Conservation (phyloP, 1,140 invertebrate species). For the Drosophila funebris region DNA sequence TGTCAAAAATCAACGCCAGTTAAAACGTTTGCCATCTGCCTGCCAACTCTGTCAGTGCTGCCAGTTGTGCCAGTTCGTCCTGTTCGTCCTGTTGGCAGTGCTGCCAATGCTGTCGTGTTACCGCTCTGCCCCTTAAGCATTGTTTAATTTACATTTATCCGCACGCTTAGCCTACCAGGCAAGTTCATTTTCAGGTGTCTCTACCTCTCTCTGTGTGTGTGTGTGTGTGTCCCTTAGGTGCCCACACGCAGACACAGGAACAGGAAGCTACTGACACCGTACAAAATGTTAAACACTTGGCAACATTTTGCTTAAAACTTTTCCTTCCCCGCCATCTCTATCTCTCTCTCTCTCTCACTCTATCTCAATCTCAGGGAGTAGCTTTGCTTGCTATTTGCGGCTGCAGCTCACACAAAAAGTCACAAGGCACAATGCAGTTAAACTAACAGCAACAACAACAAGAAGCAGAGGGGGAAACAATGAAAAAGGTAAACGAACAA, state of each 20-base stretch:
- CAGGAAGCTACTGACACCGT: conserved; percentile 81
- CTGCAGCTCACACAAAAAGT: conserved; percentile 71
- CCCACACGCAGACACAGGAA: conserved; percentile 56
- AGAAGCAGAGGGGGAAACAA: conserved; percentile 43
- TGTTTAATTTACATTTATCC: conserved; percentile 83
- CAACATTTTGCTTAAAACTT: conserved; percentile 81
- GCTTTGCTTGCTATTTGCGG: conserved; percentile 70
- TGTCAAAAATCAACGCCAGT: conserved; percentile 62
- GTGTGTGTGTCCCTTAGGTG: conserved; percentile 47
- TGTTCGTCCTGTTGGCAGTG: conserved; percentile 5
- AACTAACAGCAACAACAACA: conserved; percentile 54
- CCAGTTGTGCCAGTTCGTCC: not conserved
- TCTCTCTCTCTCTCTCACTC: not conserved
- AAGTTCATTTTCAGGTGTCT: conserved; percentile 67
- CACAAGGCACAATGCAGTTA: conserved; percentile 69
- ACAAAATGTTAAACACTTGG: conserved; percentile 83
- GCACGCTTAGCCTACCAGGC: conserved; percentile 68
- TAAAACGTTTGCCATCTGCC: conserved; percentile 47
- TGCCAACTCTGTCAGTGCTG: not conserved
- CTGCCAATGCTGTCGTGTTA: conserved; percentile 6
- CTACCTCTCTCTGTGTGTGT: not conserved
- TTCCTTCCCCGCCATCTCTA: conserved; percentile 15
- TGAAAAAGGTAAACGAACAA: conserved; percentile 74
- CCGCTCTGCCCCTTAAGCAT: conserved; percentile 48
- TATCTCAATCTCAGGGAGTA: not conserved